Base-by-base conservation (phyloP, 2,797 vertebrate genomes). In the Acanthornis magna region DNA sequence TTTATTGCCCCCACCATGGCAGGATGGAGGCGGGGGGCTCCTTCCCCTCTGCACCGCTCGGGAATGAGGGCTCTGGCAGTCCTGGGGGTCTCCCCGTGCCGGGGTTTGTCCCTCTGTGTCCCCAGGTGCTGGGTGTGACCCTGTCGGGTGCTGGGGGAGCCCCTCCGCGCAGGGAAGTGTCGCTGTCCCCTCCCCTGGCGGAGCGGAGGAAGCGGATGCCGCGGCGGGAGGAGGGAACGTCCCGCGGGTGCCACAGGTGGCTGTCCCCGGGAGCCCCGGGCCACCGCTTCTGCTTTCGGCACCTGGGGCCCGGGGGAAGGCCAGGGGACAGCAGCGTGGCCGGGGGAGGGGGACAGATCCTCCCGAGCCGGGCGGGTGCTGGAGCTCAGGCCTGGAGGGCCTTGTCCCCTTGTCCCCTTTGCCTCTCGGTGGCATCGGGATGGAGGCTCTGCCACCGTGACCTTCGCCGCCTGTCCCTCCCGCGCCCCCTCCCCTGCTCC, bases 361-460 rank as follows among this genome's bases (percentile, higher is more conserved):
- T 5, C 16, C 47, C 14, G 6, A 29, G 43, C 53, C 1, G 8
- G 2, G 1, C 0, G 5, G 43, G 30, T 51, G 84, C 65, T 0
- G 45, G 17, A 48, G 47, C 47, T 47, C 47, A 47, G 47, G 47
- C 21, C 47, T 47, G 47, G 11, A 47, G 47, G 47, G 36, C 36
- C 50, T 38, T 38, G 38, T 38, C 38, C 38, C 17, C 29, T 32
- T 5, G 6, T 34, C n/a, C 29, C 51, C 18, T 23, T 2, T 3
- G 0, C 16, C 42, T 18, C 27, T 16, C 30, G 0, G 1, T 17
- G 48, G 4, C 10, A 3, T 20, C 1, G 5, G 25, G 11, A 23
- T 4, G 58, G 34, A 19, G 13, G 5, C 10, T 25, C 16, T 15
- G 25, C 22, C 10, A 0, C 23, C 1, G 13, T 40, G 36, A 58